These are phyloP conservation scores for Gonatopus flavifemur DNA, from an alignment of 1,140 invertebrate species.

Conservation along the genomic window DNA sequence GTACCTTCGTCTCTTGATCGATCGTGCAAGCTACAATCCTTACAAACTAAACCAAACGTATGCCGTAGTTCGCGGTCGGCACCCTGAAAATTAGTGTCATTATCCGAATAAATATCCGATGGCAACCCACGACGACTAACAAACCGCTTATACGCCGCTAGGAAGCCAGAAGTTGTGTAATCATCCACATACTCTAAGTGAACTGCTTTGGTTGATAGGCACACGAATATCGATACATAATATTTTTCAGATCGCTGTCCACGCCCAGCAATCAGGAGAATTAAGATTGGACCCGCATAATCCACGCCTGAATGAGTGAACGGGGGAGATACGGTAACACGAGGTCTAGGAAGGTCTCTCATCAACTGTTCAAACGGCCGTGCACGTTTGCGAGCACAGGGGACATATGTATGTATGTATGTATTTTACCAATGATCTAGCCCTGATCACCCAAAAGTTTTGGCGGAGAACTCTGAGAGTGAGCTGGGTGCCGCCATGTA, in stretches of 20 bases:
- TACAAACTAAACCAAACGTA: neutral
- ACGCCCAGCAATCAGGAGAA: no score
- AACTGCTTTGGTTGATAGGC: no score
- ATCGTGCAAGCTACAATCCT: neutral
- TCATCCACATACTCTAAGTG: no score
- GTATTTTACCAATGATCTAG: constrained; percentile 16
- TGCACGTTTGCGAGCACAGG: constrained; percentile 18
- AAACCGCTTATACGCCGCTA: constrained; percentile 3
- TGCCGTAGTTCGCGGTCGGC: neutral
- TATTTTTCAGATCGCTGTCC: no score
- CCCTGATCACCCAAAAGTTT: constrained; percentile 32
- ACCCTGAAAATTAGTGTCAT: constrained; percentile 6
- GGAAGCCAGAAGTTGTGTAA: neutral
- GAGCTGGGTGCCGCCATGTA: constrained; percentile 26
- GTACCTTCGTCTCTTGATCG: neutral
- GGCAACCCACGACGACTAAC: neutral
- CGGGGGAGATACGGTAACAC: constrained; percentile 26
- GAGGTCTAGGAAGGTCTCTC: constrained; percentile 35
- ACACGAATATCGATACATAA: no score
- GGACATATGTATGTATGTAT: constrained; percentile 14
- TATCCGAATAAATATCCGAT: neutral
- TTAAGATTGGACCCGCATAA: no score
- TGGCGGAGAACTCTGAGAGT: constrained; percentile 16
- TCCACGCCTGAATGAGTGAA: constrained; percentile 28
- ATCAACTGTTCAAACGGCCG: constrained; percentile 39